Base-by-base conservation (phyloP, 2,113 vertebrate species). In the Psettodes erumei region DNA sequence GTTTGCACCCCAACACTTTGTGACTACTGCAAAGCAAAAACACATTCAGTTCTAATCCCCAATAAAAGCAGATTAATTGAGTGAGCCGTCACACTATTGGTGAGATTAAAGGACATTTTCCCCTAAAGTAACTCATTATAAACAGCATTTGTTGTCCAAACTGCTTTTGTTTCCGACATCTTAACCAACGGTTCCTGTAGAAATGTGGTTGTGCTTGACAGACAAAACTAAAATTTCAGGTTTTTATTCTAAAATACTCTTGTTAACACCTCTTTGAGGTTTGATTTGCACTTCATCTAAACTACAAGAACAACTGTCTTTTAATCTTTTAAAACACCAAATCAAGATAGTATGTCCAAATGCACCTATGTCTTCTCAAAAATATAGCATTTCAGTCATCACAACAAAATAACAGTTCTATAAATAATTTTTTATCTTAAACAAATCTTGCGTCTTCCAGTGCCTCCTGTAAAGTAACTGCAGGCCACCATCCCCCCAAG, bases 361-460 rank as follows among this genome's bases (percentile, higher is more conserved):
- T 92, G 91, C 84, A 90, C 94, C 85, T 89, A 92, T 84, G 85
- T 93, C 89, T 89, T 95, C 94, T 95, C 94, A 95, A 97, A 97
- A 98, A 98, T 98, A 99, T 95, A 98, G 95, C 96, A 93, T 94
- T 95, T 95, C 90, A 92, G 90, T 95, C 93, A 88, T 95, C 94
- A 94, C 93, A 93, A 91, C 92, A 94, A 94, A 94, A 94, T 95
- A 91, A 93, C 90, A 92, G 90, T 94, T 95, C 95, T 95, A 94
- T 91, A 94, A 95, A 95, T 94, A 78, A 82, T 79, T 71, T 79
- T 80, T 70, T 67, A 79, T 86, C 78, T 87, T 77, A 54, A 92
- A 71, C 75, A 74, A 89, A 91, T 88, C 85, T 82, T 81, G 77
- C 76, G 25, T 85, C 73, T 83, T 90, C 84, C 85, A 77, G 61